Conservation (phyloP, 2,797 vertebrate species). For the Leptatherina wallacei region DNA sequence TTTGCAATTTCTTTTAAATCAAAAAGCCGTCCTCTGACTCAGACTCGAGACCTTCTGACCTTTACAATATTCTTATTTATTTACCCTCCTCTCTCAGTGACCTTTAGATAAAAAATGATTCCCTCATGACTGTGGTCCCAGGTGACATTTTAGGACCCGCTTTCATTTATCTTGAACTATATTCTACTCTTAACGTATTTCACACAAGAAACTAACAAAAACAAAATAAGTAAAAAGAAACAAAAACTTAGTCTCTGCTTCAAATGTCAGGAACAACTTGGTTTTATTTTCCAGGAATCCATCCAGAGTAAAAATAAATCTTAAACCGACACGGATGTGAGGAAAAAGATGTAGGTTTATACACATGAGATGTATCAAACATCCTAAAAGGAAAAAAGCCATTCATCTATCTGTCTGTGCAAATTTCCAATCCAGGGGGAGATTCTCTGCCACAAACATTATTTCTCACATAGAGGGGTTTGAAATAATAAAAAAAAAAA, state of each 20-base stretch:
- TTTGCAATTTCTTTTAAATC: conserved; percentile 25
- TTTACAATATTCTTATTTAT: conserved; percentile 61
- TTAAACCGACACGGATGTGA: conserved; percentile 30
- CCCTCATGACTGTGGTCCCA: conserved; percentile 33
- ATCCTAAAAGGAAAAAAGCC: conserved; percentile 39
- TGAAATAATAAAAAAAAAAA: conserved; percentile 26
- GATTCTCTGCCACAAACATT: conserved; percentile 41
- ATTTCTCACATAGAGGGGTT: conserved; percentile 31
- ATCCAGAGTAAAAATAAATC: conserved; percentile 28
- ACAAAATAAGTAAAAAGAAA: not conserved
- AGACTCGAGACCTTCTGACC: conserved; percentile 47
- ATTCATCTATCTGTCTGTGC: conserved; percentile 9
- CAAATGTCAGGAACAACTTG: not conserved
- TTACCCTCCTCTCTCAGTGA: conserved; percentile 37
- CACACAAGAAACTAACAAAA: not conserved
- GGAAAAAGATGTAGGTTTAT: conserved; percentile 15
- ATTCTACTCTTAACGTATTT: conserved; percentile 24
- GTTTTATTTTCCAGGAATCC: conserved; percentile 9
- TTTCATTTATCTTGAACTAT: conserved; percentile 32
- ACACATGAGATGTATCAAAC: conserved; percentile 17
- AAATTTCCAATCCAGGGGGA: conserved; percentile 23
- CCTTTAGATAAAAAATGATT: conserved; percentile 64
- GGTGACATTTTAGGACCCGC: conserved; percentile 46
- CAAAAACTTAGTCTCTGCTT: not conserved
- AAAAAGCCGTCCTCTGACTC: conserved; percentile 23